Conservation (phyloP, 2,797 vertebrate species). For the Macrochelys suwanniensis region DNA sequence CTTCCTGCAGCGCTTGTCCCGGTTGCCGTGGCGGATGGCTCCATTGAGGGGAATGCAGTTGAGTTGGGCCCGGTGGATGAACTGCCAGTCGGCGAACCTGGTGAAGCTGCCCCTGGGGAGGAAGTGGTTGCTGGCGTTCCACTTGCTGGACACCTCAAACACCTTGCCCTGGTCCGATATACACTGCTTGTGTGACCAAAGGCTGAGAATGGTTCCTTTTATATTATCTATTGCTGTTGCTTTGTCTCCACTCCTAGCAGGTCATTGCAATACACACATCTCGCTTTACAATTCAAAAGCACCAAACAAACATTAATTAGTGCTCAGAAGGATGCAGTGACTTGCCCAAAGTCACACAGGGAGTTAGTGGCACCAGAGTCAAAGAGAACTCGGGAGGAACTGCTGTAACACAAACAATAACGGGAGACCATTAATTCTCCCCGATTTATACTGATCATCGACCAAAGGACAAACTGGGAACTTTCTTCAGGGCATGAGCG, state of each 20-base stretch:
- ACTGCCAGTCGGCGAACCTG: too few relatives aligned
- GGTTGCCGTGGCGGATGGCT: too few relatives aligned
- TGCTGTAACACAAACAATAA: background rate
- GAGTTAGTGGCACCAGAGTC: background rate
- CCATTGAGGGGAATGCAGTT: too few relatives aligned
- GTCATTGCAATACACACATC: accelerated
- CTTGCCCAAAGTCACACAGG: background rate
- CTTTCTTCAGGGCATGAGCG: background rate
- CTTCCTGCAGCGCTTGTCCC: too few relatives aligned
- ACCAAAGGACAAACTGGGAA: background rate
- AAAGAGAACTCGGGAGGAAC: background rate
- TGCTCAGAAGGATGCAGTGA: background rate
- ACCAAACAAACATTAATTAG: background rate
- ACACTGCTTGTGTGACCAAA: background rate
- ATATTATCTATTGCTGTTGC: background rate
- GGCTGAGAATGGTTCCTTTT: background rate
- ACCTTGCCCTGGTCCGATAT: too few relatives aligned
- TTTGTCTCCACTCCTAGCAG: too few relatives aligned
- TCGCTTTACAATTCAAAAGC: accelerated
- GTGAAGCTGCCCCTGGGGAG: too few relatives aligned
- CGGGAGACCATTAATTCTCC: background rate
- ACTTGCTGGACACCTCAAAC: too few relatives aligned
- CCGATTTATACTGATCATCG: background rate
- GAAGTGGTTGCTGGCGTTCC: too few relatives aligned
- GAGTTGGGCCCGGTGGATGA: too few relatives aligned